Conservation (phyloP, 1,140 invertebrate genomes). For the Mizuhopecten yessoensis region DNA sequence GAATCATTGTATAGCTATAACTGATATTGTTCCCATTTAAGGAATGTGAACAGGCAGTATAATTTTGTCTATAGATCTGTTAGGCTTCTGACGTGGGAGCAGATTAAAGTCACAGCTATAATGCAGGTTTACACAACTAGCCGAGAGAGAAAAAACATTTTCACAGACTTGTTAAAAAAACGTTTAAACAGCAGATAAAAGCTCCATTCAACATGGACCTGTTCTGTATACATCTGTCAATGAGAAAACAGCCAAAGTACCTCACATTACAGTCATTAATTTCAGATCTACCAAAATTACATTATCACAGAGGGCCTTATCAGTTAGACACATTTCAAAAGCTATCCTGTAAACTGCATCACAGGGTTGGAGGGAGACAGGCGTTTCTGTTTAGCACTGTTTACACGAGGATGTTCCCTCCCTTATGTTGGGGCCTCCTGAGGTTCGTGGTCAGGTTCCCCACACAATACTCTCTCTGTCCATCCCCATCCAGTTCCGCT, state of each 20-base stretch:
- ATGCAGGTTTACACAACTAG: not conserved
- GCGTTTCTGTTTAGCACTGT: not conserved
- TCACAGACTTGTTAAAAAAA: not conserved
- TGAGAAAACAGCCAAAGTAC: not conserved
- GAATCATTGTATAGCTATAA: no score
- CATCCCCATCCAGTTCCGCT: not conserved
- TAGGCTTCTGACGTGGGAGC: not conserved
- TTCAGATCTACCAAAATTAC: slow-evolving; percentile 18
- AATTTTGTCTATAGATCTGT: not conserved
- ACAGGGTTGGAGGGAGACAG: not conserved
- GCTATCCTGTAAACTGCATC: not conserved
- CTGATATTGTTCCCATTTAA: no score
- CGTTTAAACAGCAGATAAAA: not conserved
- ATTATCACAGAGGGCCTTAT: not conserved
- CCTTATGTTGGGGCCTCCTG: not conserved
- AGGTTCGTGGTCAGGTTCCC: not conserved
- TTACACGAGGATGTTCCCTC: not conserved
- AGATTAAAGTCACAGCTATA: not conserved
- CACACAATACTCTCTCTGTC: not conserved
- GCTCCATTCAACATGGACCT: not conserved
- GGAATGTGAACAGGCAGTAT: not conserved
- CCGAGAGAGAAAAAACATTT: not conserved
- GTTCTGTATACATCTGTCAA: not conserved
- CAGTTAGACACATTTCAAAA: slow-evolving; percentile 38
- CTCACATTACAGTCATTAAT: slow-evolving; percentile 9